Base-by-base conservation (phyloP, 2,888 invertebrate species). In the Hemaris fuciformis region DNA sequence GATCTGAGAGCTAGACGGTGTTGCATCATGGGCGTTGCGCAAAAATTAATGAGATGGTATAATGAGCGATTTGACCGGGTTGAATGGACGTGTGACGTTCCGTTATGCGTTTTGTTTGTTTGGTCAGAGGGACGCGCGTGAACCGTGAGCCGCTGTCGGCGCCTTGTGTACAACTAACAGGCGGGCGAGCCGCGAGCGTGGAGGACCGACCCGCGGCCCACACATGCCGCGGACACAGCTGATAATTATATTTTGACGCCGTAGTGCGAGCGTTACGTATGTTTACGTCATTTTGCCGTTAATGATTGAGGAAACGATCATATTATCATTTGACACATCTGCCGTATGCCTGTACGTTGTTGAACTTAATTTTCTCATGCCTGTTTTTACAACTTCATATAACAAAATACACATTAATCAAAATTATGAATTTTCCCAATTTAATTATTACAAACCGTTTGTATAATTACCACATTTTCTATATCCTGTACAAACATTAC, bases 1-100 rank as follows among this genome's bases (percentile, higher is more conserved):
- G 31, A 48, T 68, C 71, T 73, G 71, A 74, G 80, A 79, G 81
- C 27, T 31, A 73, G 84, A 83, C 84, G 86, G 79, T 87, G 89
- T 91, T 91, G 91, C 91, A 91, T 90, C 87, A 87, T 82, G 65
- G 66, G 61, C 68, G 69, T 58, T 60, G 62, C 63, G 34, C 57
- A 25, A 74, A 76, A 68, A 73, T 77, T 67, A 76, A 77, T 65
- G 60, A 38, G 57, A 61, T 45, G 53, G n/a, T 41, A 34, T 25
- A 61, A 46, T 59, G 38, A 57, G 23, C 59, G 59, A 62, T 45
- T 27, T 34, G 53, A 34, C 23, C 27, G 46, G 60, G 58, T 59
- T 71, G 63, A 68, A 68, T 69, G 67, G 60, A 64, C 46, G 66
- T 58, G 48, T 53, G 53, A 53, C 53, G 59, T 61, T 46, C 34